Percentiles rank a stretch among this genome's conserved stretches.
These are phyloP conservation scores for Diarsia dahlii DNA, from an alignment of 2,888 invertebrate species.

Conservation along the genomic window DNA sequence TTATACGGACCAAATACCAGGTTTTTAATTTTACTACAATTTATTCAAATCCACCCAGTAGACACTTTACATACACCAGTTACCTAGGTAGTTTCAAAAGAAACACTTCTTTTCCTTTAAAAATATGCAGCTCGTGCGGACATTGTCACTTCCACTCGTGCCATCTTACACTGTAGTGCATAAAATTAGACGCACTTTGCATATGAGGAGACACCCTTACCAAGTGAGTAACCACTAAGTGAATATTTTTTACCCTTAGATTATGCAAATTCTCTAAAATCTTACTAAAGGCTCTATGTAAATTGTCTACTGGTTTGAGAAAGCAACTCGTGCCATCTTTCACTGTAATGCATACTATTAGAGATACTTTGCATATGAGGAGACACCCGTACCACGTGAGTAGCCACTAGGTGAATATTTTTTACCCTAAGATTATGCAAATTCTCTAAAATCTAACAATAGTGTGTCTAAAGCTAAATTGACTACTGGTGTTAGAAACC, in stretches of 20 bases:
- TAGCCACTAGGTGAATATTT: slow-evolving; percentile 16
- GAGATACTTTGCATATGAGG: slow-evolving; percentile 51
- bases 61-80: slow-evolving; percentile 11
- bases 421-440: slow-evolving; percentile 39
- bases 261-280: slow-evolving; percentile 32
- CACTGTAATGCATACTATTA: slow-evolving; percentile 46
- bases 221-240: slow-evolving; percentile 16
- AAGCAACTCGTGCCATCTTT: slow-evolving; percentile 42
- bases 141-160: slow-evolving; percentile 38
- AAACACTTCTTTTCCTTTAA: slow-evolving; percentile 22
- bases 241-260: slow-evolving; percentile 19
- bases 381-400: slow-evolving; percentile 47
- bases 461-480: not conserved
- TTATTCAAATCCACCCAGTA: slow-evolving; percentile 10
- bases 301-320: no score
- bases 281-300: no score
- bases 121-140: slow-evolving; percentile 57
- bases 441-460: slow-evolving; percentile 14
- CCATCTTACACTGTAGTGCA: slow-evolving; percentile 46
- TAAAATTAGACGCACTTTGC: slow-evolving; percentile 51
- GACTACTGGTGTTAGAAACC: not conserved
- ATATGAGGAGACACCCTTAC: slow-evolving; percentile 57
- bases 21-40: not conserved
- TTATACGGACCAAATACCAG: no score
- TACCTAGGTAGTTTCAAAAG: not conserved